A percentile compares a stretch with the other conserved stretches of the same genome.
phyloP scores from a whole-genome alignment of 2,888 invertebrate genomes.

The Protonemura montana region DNA sequence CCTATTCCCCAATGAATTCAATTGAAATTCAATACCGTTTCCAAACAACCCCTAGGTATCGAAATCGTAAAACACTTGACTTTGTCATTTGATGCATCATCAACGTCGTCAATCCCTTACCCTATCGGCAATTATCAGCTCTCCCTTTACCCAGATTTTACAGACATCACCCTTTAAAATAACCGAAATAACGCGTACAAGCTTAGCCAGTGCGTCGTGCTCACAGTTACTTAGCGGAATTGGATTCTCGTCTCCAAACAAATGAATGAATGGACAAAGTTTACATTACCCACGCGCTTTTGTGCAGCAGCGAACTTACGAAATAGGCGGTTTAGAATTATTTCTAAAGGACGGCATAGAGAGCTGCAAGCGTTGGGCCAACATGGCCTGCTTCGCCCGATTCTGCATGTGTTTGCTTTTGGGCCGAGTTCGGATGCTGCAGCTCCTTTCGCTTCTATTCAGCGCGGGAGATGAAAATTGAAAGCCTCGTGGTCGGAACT shows the following conservation, averaged over 20 bases:
- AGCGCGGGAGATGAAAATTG: neutral
- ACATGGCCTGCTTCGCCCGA: neutral
- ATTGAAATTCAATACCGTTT: neutral
- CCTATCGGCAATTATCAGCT: neutral
- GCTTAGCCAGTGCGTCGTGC: neutral
- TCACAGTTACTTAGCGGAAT: neutral
- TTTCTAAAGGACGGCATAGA: neutral
- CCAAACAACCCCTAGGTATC: neutral
- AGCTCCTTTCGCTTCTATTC: neutral
- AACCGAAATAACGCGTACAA: neutral
- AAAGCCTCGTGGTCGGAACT: neutral
- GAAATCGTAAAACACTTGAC: neutral
- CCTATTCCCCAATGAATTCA: no score
- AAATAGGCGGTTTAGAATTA: neutral
- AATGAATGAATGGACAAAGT: neutral
- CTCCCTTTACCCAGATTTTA: neutral
- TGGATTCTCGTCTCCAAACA: constrained; percentile 4
- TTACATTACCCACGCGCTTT: neutral
- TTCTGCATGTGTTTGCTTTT: neutral
- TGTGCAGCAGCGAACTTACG: constrained; percentile 2
- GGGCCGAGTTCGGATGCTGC: neutral
- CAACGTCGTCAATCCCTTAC: neutral
- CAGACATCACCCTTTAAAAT: no score
- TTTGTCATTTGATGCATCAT: neutral
- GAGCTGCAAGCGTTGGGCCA: neutral